Evolutionary conservation across 2,113 vertebrate genomes (phyloP), one percentile per base, ranked within the genome.

Genomic region (Oryzias celebensis): DNA sequence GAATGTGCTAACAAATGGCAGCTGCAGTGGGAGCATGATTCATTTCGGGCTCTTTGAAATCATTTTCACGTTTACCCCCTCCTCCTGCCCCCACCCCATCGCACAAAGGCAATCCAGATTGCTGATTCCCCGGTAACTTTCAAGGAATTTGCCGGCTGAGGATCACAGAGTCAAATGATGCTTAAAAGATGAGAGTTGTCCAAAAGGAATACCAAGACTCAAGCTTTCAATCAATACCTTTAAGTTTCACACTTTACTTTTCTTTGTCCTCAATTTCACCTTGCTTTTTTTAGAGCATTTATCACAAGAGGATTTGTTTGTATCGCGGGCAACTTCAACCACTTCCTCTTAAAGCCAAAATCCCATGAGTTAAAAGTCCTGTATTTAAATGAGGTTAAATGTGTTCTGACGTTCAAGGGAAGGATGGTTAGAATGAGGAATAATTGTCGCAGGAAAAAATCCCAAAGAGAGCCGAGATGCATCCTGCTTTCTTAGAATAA

Each of bases 31-130:
- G 70, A 82, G 71, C 26, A 14, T 78, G 84, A 90, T 86, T 88
- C 84, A 85, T 87, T 72, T 62, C 46, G 52, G 68, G 73, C 73
- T 84, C 79, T 91, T 90, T 87, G 78, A 88, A 90, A 92, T 86
- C 68, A 81, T 82, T 68, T 76, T 68, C 77, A 77, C 63, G 68
- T 84, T 75, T 87, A 68, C 70, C 68, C 65, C 76, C 68, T 71
- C 81, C 36, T 36, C 36, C 36, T 36, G 10, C 36, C 10, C 12
- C 36, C 36, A 36, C 36, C 70, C 73, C 14, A 0, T 15, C 71
- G 76, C 81, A 75, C 78, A 83, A 85, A 89, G 64, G 77, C 81
- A 83, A 84, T 83, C 73, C 78, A 78, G 69, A 77, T 77, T 73
- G 68, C 61, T 20, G 58, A 83, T 81, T 87, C 86, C 79, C 81